A percentile compares a stretch with the other conserved stretches of the same genome.
These are phyloP conservation scores for Tetragnatha versicolor DNA, from an alignment of 1,140 invertebrate species.

Conservation along the genomic window DNA sequence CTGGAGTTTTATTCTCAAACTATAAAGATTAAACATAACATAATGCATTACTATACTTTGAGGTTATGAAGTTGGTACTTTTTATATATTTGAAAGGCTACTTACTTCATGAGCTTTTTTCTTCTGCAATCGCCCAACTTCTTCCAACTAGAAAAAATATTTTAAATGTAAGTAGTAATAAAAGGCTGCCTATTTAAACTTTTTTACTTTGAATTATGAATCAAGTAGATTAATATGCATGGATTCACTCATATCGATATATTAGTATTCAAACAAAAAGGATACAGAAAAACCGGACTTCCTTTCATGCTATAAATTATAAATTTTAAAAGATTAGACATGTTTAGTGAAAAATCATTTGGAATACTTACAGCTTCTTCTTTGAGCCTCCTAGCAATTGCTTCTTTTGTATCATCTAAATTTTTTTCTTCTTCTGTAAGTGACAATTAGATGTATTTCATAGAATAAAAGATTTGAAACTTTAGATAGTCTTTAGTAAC, in stretches of 20 bases:
- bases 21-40: constrained; percentile 7
- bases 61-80: background rate
- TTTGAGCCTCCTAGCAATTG: constrained; percentile 75
- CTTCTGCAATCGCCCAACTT: constrained; percentile 78
- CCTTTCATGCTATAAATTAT: background rate
- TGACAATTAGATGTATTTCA: background rate
- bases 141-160: constrained; percentile 70
- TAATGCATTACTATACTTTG: constrained; percentile 19
- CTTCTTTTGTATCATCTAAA: constrained; percentile 73
- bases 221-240: background rate
- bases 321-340: background rate
- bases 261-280: background rate
- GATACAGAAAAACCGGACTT: background rate
- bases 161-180: background rate
- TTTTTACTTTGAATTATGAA: background rate
- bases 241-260: background rate
- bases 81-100: background rate
- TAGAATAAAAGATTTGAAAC: background rate
- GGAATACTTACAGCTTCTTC: constrained; percentile 72
- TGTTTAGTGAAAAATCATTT: background rate
- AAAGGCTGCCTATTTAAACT: background rate
- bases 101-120: constrained; percentile 72
- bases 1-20: constrained; percentile 20
- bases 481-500: background rate
- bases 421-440: constrained; percentile 71